Percentiles rank a stretch among this genome's conserved stretches.
Evolutionary conservation across 2,888 invertebrate species (phyloP).

Genomic region (Scaptomyza polygonia): DNA sequence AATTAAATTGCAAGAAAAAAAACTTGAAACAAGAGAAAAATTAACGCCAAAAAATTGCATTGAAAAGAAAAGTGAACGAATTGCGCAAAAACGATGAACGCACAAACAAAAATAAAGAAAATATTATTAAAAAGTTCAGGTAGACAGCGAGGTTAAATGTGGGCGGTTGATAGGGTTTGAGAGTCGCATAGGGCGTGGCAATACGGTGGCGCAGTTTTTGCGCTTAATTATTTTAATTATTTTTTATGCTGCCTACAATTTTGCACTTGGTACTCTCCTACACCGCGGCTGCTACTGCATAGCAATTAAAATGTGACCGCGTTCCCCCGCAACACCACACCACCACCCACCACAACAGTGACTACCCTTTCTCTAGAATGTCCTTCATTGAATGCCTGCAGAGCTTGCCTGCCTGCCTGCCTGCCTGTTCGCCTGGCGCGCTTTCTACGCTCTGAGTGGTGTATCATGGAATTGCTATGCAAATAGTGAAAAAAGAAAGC

Average conservation of each 20-base stretch:
- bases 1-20: background rate
- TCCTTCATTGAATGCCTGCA: constrained; percentile 59
- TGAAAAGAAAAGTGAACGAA: constrained; percentile 55
- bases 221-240: constrained; percentile 78
- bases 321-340: background rate
- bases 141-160: constrained; percentile 24
- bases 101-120: background rate
- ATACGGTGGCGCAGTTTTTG: constrained; percentile 63
- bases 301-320: constrained; percentile 69
- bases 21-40: constrained; percentile 21
- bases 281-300: constrained; percentile 34
- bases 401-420: constrained; percentile 8
- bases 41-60: constrained; percentile 42
- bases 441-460: constrained; percentile 44
- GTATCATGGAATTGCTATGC: constrained; percentile 70
- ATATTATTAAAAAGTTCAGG: constrained; percentile 23
- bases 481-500: constrained; percentile 46
- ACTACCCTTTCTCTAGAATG: constrained; percentile 9
- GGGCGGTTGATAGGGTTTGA: background rate
- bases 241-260: constrained; percentile 64
- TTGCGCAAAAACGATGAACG: constrained; percentile 19
- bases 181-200: background rate
- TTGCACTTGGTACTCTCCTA: constrained; percentile 29
- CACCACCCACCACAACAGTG: background rate
- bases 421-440: constrained; percentile 1